phyloP scores from a whole-genome alignment of 2,113 vertebrate species.

The Tricholaema leucomelas region DNA sequence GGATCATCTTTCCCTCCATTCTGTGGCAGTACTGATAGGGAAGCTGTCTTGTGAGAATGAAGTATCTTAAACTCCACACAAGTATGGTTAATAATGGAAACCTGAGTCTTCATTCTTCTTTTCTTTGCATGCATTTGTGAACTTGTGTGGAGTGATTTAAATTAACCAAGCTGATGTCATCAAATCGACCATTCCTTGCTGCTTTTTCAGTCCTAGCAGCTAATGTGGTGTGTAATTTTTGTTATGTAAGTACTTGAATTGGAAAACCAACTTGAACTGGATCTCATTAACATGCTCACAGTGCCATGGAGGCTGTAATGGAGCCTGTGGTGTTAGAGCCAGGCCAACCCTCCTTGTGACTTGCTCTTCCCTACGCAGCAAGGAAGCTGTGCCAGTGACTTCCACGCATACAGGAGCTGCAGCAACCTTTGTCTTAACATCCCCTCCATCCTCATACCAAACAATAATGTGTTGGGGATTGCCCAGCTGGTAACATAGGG shows the following conservation, averaged over 20 bases:
- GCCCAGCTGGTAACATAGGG: neutral
- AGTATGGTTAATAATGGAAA: neutral
- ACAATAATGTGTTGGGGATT: neutral
- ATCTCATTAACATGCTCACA: conserved; percentile 25
- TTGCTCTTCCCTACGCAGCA: neutral
- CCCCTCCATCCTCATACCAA: neutral
- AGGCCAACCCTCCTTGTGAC: neutral
- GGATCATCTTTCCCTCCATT: neutral
- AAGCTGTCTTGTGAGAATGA: neutral
- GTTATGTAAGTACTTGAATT: conserved; percentile 40
- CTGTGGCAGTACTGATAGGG: neutral
- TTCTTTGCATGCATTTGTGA: neutral
- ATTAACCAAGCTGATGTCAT: neutral
- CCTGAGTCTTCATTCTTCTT: neutral
- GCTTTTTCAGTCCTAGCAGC: neutral
- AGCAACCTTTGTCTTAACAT: neutral
- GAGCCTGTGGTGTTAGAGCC: conserved; percentile 8
- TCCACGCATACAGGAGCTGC: neutral
- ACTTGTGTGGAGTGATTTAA: neutral
- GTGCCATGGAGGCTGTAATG: conserved; percentile 10
- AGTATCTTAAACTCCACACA: neutral
- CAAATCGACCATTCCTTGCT: neutral
- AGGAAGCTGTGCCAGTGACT: neutral
- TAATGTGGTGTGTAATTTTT: conserved; percentile 21
- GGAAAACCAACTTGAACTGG: conserved; percentile 16